phyloP scores from a whole-genome alignment of 2,113 vertebrate species.

The Pheucticus melanocephalus region DNA sequence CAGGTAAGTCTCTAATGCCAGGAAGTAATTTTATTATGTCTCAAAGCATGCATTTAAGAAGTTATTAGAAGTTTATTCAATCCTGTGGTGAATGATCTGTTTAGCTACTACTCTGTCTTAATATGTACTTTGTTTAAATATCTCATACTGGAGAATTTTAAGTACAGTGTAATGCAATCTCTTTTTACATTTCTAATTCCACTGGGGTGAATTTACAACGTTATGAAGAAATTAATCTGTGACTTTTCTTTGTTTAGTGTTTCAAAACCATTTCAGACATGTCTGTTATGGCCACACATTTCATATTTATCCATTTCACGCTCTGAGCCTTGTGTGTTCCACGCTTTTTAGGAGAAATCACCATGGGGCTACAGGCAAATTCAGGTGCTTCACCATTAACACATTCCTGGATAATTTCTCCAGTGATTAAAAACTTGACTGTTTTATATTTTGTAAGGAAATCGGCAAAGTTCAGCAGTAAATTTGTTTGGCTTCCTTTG shows the following conservation, averaged over 20 bases:
- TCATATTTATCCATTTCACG: background rate
- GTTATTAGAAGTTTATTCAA: slow-evolving; percentile 47
- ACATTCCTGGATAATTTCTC: background rate
- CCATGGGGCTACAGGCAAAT: background rate
- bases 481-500: background rate
- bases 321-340: background rate
- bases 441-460: background rate
- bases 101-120: background rate
- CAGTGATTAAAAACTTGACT: background rate
- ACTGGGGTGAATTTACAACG: background rate
- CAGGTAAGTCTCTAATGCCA: slow-evolving; percentile 15
- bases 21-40: slow-evolving; percentile 29
- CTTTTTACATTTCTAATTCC: background rate
- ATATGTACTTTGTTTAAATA: background rate
- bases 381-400: background rate
- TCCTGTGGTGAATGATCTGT: background rate
- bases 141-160: background rate
- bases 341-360: background rate
- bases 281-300: background rate
- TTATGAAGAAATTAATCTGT: background rate
- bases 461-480: background rate
- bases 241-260: background rate
- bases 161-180: background rate
- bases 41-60: slow-evolving; percentile 29
- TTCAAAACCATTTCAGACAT: background rate